These are phyloP conservation scores for Oncorhynchus tshawytscha DNA, from an alignment of 2,113 vertebrate species.

Conservation along the genomic window DNA sequence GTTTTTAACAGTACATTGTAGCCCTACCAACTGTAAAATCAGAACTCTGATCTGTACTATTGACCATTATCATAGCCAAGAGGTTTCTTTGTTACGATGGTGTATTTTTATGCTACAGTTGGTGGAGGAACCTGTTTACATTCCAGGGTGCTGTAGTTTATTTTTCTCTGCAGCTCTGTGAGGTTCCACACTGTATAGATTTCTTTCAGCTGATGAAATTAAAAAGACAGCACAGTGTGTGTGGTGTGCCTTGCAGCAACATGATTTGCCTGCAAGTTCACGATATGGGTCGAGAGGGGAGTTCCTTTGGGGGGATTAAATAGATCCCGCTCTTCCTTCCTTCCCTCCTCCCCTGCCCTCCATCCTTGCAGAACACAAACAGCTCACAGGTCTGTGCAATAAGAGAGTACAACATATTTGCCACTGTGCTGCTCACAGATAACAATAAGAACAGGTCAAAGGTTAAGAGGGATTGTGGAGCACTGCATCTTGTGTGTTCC, in stretches of 20 bases:
- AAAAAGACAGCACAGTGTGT: constrained; percentile 80
- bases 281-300: constrained; percentile 80
- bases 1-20: constrained; percentile 61
- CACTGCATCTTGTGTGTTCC: constrained; percentile 59
- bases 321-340: constrained; percentile 71
- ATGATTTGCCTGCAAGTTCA: constrained; percentile 79
- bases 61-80: constrained; percentile 71
- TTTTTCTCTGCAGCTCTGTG: constrained; percentile 61
- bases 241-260: constrained; percentile 75
- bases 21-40: constrained; percentile 63
- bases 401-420: constrained; percentile 63
- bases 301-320: constrained; percentile 81
- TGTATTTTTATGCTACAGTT: constrained; percentile 67
- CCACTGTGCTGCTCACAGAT: constrained; percentile 71
- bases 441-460: constrained; percentile 73
- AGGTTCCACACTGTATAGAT: constrained; percentile 75
- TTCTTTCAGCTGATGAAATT: constrained; percentile 81
- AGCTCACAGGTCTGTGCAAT: constrained; percentile 71
- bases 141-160: constrained; percentile 70
- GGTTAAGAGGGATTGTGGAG: constrained; percentile 75
- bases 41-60: constrained; percentile 72
- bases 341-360: constrained; percentile 66
- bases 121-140: constrained; percentile 70
- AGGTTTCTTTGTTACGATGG: constrained; percentile 59
- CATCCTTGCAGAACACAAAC: constrained; percentile 71